Evolutionary conservation across 2,113 vertebrate genomes (phyloP), one percentile per base, ranked within the genome.

Genomic region (Otis tarda): DNA sequence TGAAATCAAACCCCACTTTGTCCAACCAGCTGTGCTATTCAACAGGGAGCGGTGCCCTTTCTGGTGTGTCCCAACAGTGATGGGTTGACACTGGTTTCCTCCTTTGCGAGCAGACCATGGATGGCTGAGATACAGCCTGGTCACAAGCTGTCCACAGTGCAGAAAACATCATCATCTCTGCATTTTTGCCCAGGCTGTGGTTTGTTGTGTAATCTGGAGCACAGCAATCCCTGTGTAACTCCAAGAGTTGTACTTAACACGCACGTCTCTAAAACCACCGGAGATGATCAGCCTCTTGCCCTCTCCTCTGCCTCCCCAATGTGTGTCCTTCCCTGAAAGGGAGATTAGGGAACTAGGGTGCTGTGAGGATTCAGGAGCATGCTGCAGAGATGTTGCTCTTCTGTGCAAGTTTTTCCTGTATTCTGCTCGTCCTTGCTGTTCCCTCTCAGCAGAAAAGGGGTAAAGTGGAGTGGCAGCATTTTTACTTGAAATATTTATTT

Each of bases 221-320:
- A 27, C 31, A 41, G 47, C 47, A 2, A 37, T 91, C 35, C 41
- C 35, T 43, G 0, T 1, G 39, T 39, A 53, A 7, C 74, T 56
- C 89, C 24, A 41, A 60, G 50, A 3, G 0, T 56, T 8, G n/a
- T 43, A 7, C 47, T 52, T 2, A 43, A 12, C 17, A 2, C 1
- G 3, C 0, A 2, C 0, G 1, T 23, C n/a, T 28, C 53, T 56
- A n/a, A 41, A 89, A 47, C n/a, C 30, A 23, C 23, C 0, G 1
- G 17, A 15, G 30, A 6, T 8, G 27, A 25, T 10, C 63, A 41
- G 27, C 61, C 27, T 24, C 28, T 28, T 61, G 12, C 47, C 13
- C 25, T 80, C 30, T 22, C 21, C 31, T 67, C 37, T 59, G 81
- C 45, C 25, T 47, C 39, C 30, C 20, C n/a, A 7, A 12, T 8